Percentiles rank a stretch among this genome's conserved stretches.
These are phyloP conservation scores for Numenius phaeopus DNA, from an alignment of 2,797 vertebrate genomes.

Conservation along the genomic window DNA sequence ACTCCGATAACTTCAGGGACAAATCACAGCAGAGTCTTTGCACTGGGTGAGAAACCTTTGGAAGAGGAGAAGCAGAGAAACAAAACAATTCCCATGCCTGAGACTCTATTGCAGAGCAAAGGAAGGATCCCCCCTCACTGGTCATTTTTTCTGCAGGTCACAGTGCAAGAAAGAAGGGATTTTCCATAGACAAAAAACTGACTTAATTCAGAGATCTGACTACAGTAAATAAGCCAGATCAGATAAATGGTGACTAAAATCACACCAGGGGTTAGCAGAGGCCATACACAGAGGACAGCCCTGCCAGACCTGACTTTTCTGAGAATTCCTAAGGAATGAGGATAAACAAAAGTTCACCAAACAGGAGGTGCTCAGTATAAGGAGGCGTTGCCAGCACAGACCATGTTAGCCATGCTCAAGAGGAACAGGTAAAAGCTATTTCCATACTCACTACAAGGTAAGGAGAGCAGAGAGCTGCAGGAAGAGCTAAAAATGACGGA, in stretches of 20 bases:
- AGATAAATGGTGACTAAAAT: not conserved
- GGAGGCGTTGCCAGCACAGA: not conserved
- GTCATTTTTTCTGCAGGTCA: not conserved
- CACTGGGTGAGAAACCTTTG: not conserved
- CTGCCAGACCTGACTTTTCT: not conserved
- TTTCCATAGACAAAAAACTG: not conserved
- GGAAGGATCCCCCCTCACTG: not conserved
- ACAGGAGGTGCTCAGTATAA: not conserved
- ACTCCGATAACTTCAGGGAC: not conserved
- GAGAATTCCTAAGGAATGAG: not conserved
- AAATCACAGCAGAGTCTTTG: not conserved
- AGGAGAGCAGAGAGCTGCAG: not conserved
- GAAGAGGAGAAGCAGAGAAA: not conserved
- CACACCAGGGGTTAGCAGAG: not conserved
- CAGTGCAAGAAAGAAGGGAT: not conserved
- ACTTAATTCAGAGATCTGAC: not conserved
- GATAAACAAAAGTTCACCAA: not conserved
- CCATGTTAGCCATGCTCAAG: not conserved
- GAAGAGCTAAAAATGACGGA: not conserved
- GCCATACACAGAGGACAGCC: not conserved
- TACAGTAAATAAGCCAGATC: not conserved
- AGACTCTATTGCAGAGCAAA: not conserved
- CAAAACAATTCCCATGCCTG: not conserved
- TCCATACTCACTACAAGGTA: not conserved
- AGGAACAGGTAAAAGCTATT: not conserved